phyloP scores from a whole-genome alignment of 2,797 vertebrate species.

The Sciaenops ocellatus region DNA sequence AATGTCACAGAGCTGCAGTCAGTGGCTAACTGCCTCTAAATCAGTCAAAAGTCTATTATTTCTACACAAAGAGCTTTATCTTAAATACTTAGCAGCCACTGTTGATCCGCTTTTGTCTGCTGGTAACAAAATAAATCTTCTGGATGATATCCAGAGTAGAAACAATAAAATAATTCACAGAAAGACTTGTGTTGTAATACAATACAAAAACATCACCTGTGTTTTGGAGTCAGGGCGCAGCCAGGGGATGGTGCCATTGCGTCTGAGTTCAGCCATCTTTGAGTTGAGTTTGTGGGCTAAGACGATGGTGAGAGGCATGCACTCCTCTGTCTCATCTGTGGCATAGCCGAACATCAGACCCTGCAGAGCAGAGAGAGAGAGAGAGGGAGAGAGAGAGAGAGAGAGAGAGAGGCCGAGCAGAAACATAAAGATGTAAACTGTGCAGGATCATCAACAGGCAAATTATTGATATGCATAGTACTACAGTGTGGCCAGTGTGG shows the following conservation, averaged over 20 bases:
- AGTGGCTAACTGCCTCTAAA: slow-evolving; percentile 24
- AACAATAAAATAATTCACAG: slow-evolving; percentile 39
- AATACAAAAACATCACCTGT: slow-evolving; percentile 85
- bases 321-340: slow-evolving; percentile 98
- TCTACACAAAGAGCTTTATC: slow-evolving; percentile 53
- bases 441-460: not conserved
- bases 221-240: slow-evolving; percentile 98
- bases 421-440: not conserved
- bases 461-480: too few species aligned
- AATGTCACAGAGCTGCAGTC: slow-evolving; percentile 17
- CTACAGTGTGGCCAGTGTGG: not conserved
- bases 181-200: not conserved
- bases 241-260: slow-evolving; percentile 89
- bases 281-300: slow-evolving; percentile 96
- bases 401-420: not conserved
- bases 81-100: slow-evolving; percentile 26
- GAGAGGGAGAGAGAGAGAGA: not conserved
- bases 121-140: slow-evolving; percentile 55
- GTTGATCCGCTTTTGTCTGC: slow-evolving; percentile 55
- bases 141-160: slow-evolving; percentile 35
- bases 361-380: slow-evolving; percentile 72
- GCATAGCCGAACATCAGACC: slow-evolving; percentile 99
- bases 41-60: slow-evolving; percentile 47
- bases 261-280: slow-evolving; percentile 94
- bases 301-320: slow-evolving; percentile 97